phyloP scores from a whole-genome alignment of 2,113 vertebrate species.

The Tragelaphus strepsiceros region DNA sequence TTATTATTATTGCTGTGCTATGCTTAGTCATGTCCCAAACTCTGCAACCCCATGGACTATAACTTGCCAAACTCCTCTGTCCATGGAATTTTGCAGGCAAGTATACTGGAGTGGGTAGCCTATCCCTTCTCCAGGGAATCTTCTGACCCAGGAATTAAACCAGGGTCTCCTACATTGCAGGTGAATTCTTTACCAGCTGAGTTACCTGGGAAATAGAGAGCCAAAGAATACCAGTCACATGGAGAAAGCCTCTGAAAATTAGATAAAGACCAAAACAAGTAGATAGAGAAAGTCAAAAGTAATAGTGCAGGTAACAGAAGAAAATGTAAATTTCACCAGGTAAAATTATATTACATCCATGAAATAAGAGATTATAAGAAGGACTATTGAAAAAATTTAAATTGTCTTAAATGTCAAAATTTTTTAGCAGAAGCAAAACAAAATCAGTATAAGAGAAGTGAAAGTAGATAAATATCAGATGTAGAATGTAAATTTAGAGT shows the following conservation, averaged over 20 bases:
- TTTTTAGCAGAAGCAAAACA: background rate
- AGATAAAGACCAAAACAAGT: background rate
- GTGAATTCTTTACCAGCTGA: background rate
- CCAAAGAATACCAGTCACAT: background rate
- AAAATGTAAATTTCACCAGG: background rate
- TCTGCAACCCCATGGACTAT: background rate
- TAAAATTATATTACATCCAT: background rate
- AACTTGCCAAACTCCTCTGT: background rate
- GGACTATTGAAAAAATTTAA: background rate
- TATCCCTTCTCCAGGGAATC: background rate
- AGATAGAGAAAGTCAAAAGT: background rate
- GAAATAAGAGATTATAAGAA: background rate
- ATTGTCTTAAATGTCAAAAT: background rate
- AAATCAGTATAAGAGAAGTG: background rate
- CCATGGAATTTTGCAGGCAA: background rate
- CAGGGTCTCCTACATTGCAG: background rate
- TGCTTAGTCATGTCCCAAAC: background rate
- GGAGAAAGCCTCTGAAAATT: background rate
- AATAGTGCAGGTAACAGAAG: conserved; percentile 3
- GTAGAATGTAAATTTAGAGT: background rate
- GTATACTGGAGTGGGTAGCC: background rate
- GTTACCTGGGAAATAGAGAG: background rate
- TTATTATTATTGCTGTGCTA: background rate
- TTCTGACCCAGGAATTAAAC: background rate
- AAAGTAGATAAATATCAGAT: background rate